A percentile compares a stretch with the other conserved stretches of the same genome.
These are phyloP conservation scores for Siderastrea radians DNA, from an alignment of 92 coral and sea anemone genomes.

Conservation along the genomic window DNA sequence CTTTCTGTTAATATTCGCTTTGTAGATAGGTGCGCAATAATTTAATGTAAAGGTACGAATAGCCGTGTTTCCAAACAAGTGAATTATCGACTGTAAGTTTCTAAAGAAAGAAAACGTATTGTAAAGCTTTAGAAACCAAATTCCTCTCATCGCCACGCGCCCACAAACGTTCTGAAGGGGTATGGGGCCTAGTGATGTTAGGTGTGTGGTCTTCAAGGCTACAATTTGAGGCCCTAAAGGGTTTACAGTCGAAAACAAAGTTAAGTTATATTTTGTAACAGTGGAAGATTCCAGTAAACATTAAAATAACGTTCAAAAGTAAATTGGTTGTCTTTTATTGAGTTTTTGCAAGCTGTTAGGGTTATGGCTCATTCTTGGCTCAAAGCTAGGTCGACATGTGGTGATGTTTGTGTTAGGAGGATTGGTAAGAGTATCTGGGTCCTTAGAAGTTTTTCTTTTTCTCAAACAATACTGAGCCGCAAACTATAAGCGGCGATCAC, in stretches of 20 bases:
- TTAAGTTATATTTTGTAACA: slow-evolving; percentile 8
- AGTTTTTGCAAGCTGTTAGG: too few relatives aligned
- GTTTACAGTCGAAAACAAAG: neutral
- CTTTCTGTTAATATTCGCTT: slow-evolving; percentile 34
- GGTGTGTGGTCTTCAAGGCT: neutral
- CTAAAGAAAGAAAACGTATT: neutral
- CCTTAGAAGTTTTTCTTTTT: too few relatives aligned
- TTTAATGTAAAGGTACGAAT: slow-evolving; percentile 11
- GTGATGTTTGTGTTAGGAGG: too few relatives aligned
- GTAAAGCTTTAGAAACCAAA: neutral
- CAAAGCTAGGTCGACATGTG: too few relatives aligned
- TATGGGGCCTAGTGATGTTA: neutral
- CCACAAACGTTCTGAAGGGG: too few relatives aligned
- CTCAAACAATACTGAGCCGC: too few relatives aligned
- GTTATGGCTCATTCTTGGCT: too few relatives aligned
- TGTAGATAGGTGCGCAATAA: slow-evolving; percentile 20
- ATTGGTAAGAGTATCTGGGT: too few relatives aligned
- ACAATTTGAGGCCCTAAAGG: neutral
- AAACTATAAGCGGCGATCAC: too few relatives aligned
- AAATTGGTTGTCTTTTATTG: neutral
- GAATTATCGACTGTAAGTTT: neutral
- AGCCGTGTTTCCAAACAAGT: neutral
- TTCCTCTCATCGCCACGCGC: neutral
- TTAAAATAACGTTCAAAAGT: slow-evolving; percentile 8
- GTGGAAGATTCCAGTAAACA: neutral